Conservation (phyloP, 2,113 vertebrate species). For the Coturnix japonica region DNA sequence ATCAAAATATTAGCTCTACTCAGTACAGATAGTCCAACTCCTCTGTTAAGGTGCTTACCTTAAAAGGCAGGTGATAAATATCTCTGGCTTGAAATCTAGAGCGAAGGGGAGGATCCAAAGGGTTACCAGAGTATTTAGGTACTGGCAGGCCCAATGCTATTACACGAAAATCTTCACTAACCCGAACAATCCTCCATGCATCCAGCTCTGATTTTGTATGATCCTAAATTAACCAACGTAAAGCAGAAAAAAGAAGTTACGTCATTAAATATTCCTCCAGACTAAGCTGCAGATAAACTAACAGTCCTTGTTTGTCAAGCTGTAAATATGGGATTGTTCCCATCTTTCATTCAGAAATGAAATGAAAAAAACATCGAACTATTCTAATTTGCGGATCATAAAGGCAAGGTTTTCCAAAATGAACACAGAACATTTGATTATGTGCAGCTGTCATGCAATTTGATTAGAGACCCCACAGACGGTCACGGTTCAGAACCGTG, state of each 20-base stretch:
- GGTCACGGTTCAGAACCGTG: not conserved
- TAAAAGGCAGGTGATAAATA: constrained; percentile 93
- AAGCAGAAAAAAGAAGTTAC: not conserved
- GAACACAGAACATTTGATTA: not conserved
- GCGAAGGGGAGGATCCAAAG: constrained; percentile 94
- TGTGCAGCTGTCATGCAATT: not conserved
- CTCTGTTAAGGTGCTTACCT: constrained; percentile 75
- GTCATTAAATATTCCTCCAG: not conserved
- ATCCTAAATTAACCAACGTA: constrained; percentile 78
- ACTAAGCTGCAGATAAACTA: not conserved
- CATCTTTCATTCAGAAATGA: not conserved
- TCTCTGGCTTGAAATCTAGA: constrained; percentile 98
- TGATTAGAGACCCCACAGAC: not conserved
- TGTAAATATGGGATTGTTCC: not conserved
- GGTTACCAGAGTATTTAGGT: constrained; percentile 93
- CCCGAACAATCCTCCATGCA: constrained; percentile 93
- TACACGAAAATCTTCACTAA: constrained; percentile 97
- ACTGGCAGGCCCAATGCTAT: constrained; percentile 96
- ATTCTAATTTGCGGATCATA: not conserved
- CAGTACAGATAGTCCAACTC: not conserved
- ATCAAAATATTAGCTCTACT: not conserved
- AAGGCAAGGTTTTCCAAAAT: not conserved
- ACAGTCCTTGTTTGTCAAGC: not conserved
- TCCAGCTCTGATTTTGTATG: constrained; percentile 92
- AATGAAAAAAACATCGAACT: not conserved